Base-by-base conservation (phyloP, 2,797 vertebrate species). In the Pipistrellus kuhlii region DNA sequence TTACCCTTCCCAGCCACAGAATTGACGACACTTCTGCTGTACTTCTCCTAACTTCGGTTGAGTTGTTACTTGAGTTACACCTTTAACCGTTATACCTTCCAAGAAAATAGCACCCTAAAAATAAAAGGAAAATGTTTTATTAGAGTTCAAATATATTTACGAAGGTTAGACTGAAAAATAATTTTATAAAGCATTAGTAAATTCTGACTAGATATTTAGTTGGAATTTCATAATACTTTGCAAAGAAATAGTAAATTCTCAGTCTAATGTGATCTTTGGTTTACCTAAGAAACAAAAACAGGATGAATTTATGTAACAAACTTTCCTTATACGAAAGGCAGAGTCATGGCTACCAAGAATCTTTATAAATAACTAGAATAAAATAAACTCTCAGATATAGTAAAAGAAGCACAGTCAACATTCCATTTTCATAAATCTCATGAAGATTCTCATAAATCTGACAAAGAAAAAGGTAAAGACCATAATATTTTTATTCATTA, bases 1-100 rank as follows among this genome's bases (percentile, higher is more conserved):
- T 97, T 98, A 99, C 99, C 98, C 99, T 97, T 99, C 99, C 99
- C 99, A 99, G 97, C 99, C 99, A 73, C 99, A 98, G 98, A 99
- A 99, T 94, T 99, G 98, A 97, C 99, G 99, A 98, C 99, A 99
- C 97, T 99, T 99, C 96, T 98, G 98, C 97, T 99, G 99, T 97
- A 99, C 97, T 91, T 99, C 98, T 96, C 99, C 99, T 81, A 99
- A 98, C 97, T 99, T 99, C 92, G 99, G 99, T 97, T 99, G 99
- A 11, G 97, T 97, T 93, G 99, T 99, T 98, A 99, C 94, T 98
- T 99, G 99, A 87, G 98, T 98, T 98, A 99, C 99, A 85, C 98
- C 99, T 98, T 98, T 99, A 93, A 99, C 99, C 21, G 98, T 96
- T 95, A 99, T 96, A 90, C 99, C 99, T 98, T 99, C 99, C 97